Percentiles rank a stretch among this genome's conserved stretches.
Conservation (phyloP, 2,797 vertebrate species). For the Premnoplex brunnescens region DNA sequence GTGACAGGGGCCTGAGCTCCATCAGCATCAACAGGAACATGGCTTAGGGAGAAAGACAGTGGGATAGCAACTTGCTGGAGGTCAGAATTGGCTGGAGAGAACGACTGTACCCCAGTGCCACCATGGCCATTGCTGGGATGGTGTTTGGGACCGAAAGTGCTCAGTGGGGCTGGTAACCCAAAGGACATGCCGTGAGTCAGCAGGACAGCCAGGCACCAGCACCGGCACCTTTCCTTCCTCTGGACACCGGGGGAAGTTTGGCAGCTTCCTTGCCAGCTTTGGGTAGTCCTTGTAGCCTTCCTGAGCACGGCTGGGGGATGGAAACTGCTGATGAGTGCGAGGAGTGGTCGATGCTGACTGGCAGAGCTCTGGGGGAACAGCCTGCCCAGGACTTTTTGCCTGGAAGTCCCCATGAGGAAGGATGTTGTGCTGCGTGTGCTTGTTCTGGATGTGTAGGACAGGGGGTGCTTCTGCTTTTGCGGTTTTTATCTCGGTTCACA, state of each 20-base stretch:
- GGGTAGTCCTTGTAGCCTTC: neutral
- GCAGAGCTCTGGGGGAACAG: neutral
- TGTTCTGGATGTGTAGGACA: neutral
- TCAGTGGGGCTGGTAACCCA: neutral
- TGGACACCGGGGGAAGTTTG: accelerated
- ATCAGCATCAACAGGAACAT: accelerated
- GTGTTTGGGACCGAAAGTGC: neutral
- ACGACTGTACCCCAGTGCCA: neutral
- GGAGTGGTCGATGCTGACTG: accelerated
- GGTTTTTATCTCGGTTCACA: neutral
- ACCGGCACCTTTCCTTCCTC: neutral
- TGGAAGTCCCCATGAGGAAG: neutral
- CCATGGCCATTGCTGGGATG: neutral
- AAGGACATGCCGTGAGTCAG: accelerated
- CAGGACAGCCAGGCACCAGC: accelerated
- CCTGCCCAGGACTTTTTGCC: neutral
- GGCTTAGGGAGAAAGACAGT: accelerated
- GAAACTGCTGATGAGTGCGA: neutral
- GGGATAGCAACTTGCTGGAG: neutral
- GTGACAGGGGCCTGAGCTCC: accelerated
- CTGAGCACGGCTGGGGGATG: neutral
- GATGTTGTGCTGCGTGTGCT: neutral
- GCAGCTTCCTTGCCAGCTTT: neutral
- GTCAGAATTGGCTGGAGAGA: neutral
- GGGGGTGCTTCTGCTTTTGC: conserved; percentile 39